A percentile compares a stretch with the other conserved stretches of the same genome.
Conservation (phyloP, 2,797 vertebrate genomes). For the Anguilla obscura region DNA sequence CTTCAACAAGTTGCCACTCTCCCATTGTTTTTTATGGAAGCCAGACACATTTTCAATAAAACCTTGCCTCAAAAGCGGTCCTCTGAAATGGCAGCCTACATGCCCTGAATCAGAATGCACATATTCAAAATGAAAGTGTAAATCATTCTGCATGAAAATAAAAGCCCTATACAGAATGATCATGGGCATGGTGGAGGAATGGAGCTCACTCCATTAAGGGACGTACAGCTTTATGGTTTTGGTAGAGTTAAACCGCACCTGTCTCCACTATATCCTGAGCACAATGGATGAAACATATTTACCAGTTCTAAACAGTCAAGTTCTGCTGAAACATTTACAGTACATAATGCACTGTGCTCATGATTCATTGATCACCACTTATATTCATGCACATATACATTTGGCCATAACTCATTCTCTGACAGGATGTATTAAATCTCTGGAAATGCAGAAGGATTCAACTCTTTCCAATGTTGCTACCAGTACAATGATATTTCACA, state of each 20-base stretch:
- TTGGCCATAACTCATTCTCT: conserved; percentile 1
- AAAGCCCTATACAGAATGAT: too few species aligned
- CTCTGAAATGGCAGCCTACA: conserved; percentile 64
- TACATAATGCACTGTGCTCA: not conserved
- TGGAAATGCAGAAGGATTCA: not conserved
- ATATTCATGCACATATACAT: not conserved
- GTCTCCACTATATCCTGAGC: not conserved
- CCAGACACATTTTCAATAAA: too few species aligned
- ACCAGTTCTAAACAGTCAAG: not conserved
- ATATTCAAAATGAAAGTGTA: too few species aligned
- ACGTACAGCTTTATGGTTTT: not conserved
- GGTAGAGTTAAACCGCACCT: not conserved
- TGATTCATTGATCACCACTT: not conserved
- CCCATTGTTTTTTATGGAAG: too few species aligned
- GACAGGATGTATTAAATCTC: not conserved
- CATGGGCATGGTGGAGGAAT: too few species aligned
- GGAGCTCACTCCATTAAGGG: not conserved
- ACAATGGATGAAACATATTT: not conserved
- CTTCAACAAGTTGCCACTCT: not conserved
- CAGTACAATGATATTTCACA: not conserved
- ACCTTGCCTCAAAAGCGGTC: conserved; percentile 65
- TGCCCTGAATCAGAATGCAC: too few species aligned
- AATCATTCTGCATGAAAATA: too few species aligned
- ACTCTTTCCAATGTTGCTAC: not conserved
- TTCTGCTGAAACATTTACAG: not conserved